phyloP scores from a whole-genome alignment of 2,888 invertebrate genomes.

The Bruchidius siliquastri region DNA sequence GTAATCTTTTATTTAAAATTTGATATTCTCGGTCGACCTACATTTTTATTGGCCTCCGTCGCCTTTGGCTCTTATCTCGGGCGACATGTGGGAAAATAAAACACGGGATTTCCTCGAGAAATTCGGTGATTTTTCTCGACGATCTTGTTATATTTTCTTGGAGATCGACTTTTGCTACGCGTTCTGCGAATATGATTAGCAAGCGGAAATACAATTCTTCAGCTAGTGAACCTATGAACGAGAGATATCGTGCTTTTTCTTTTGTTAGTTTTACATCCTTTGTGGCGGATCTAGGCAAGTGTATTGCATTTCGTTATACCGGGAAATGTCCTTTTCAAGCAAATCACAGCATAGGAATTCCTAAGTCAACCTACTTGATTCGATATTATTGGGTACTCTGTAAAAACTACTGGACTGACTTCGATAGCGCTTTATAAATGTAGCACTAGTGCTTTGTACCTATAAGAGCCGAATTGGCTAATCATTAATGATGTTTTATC shows the following conservation, averaged over 20 bases:
- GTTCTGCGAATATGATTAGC: neutral
- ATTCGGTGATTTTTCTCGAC: neutral
- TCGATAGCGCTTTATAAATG: too few relatives aligned
- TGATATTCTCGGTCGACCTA: neutral
- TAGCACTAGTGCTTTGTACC: too few relatives aligned
- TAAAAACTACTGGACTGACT: too few relatives aligned
- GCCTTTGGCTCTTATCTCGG: neutral
- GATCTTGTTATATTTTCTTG: neutral
- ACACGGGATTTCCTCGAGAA: neutral
- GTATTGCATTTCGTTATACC: too few relatives aligned
- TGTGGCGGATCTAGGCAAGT: too few relatives aligned
- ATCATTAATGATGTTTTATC: too few relatives aligned
- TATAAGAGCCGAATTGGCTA: too few relatives aligned
- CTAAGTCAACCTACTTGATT: too few relatives aligned
- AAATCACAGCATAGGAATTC: too few relatives aligned
- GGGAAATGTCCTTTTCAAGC: too few relatives aligned
- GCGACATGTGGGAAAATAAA: neutral
- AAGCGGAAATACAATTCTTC: neutral
- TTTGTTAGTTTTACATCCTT: neutral
- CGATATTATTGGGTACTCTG: too few relatives aligned
- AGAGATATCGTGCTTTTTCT: neutral
- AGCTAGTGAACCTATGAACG: neutral
- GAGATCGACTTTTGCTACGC: neutral
- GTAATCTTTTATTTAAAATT: neutral
- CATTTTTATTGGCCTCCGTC: neutral